Base-by-base conservation (phyloP, 2,888 invertebrate genomes). In the Drosophila limbata region DNA sequence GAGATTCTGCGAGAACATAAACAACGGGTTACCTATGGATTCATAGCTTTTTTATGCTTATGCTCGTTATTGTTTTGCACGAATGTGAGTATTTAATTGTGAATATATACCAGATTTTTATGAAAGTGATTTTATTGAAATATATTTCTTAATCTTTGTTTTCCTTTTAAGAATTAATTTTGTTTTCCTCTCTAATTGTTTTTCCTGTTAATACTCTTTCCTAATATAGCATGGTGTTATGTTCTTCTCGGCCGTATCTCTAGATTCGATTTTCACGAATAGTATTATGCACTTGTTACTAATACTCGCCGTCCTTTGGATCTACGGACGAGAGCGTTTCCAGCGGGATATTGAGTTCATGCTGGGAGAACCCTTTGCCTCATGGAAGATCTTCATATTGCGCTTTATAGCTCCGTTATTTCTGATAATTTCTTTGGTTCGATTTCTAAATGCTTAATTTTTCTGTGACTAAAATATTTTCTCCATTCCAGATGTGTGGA, bases 231-330 rank as follows among this genome's bases (percentile, higher is more conserved):
- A 91, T n/a, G 91, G 90, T 1, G 15, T 89, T 8, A 0, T 64
- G 0, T 79, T 65, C 56, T 90, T 85, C 21, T 77, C 80, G 1
- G 72, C 77, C 2, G 45, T 91, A 4, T 50, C 77, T 0, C 31
- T 79, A 33, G 83, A 86, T 56, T 59, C 84, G 0, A 64, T 88
- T 1, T 55, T 90, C 8, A 80, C 77, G 0, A 90, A 92, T 62
- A 84, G 84, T 19, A 0, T 85, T 3, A 68, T 92, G 11, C 91
- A 91, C 37, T 55, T 96, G 5, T 93, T 97, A 61, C 96, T 98
- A 91, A 94, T 97, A n/a, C 91, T 96, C 45, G 96, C 96, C 2
- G 95, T 97, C 1, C 95, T 96, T 1, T 97, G 97, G 96, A 95
- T 95, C 35, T 97, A 98, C 86, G 98, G 97, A 79, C 93, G 94